Conservation (phyloP, 2,888 invertebrate species). For the Cerastoderma edule region DNA sequence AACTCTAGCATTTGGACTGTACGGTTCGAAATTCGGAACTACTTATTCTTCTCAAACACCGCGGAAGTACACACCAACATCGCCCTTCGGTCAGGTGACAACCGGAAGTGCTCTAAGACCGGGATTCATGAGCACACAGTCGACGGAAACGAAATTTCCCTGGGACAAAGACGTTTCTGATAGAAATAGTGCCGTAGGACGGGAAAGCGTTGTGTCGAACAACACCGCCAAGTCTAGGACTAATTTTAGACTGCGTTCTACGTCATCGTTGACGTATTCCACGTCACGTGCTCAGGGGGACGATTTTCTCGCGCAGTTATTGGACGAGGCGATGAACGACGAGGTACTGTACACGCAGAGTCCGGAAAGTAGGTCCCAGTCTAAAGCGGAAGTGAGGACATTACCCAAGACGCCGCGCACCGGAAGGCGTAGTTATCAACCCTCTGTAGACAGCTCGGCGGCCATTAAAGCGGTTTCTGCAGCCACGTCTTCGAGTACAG, state of each 20-base stretch:
- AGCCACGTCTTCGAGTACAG: too few relatives aligned
- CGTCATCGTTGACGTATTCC: constrained; percentile 32
- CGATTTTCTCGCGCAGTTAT: constrained; percentile 50
- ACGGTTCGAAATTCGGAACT: constrained; percentile 48
- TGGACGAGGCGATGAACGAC: constrained; percentile 57
- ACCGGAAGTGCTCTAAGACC: constrained; percentile 26
- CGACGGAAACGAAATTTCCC: constrained; percentile 44
- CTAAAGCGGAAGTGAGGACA: constrained; percentile 25
- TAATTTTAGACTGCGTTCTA: constrained; percentile 15
- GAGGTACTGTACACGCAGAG: constrained; percentile 54
- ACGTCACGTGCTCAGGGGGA: constrained; percentile 40
- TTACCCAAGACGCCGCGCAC: constrained; percentile 24
- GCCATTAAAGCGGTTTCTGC: too few relatives aligned
- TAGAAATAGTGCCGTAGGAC: constrained; percentile 27
- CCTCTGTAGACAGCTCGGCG: neutral
- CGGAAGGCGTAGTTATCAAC: constrained; percentile 5
- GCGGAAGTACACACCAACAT: constrained; percentile 38
- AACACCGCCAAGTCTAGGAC: constrained; percentile 3
- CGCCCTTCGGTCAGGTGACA: constrained; percentile 31
- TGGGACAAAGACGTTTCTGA: constrained; percentile 44
- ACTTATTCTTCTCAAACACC: constrained; percentile 29
- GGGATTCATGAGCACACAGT: neutral
- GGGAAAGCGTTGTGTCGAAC: constrained; percentile 26
- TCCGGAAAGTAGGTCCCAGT: constrained; percentile 25
- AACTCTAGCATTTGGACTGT: constrained; percentile 43